A percentile compares a stretch with the other conserved stretches of the same genome.
Evolutionary conservation across 1,140 invertebrate species (phyloP).

Genomic region (Brachionus angularis): DNA sequence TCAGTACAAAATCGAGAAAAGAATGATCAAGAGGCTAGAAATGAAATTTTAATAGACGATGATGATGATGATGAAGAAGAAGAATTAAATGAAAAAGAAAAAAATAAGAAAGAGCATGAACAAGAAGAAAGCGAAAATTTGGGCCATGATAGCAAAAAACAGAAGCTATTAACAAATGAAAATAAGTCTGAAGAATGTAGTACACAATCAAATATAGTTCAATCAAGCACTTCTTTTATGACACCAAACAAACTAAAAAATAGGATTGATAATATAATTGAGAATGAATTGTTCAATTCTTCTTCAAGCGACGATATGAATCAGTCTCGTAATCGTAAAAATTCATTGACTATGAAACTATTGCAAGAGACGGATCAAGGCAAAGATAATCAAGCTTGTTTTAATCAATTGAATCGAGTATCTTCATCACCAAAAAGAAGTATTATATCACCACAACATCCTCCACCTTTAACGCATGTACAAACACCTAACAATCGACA

Average conservation of each 20-base stretch:
- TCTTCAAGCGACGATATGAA: not conserved
- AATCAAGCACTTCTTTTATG: no score
- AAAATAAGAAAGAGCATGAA: not conserved
- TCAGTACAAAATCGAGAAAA: no score
- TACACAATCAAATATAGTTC: no score
- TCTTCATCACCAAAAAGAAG: not conserved
- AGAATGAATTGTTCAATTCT: not conserved
- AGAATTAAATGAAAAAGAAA: not conserved
- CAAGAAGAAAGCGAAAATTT: no score
- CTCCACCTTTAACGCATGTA: not conserved
- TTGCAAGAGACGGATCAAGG: no score
- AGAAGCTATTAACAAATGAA: no score
- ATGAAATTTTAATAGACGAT: slow-evolving; percentile 2
- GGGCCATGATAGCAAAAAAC: no score
- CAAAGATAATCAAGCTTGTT: no score
- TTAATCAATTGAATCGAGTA: no score
- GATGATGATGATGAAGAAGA: not conserved
- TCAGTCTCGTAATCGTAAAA: not conserved
- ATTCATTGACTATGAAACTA: slow-evolving; percentile 7
- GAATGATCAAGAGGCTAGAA: no score
- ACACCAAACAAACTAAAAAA: not conserved
- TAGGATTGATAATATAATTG: slow-evolving; percentile 8
- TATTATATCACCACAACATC: not conserved
- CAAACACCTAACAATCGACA: not conserved
- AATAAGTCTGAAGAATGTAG: no score